Percentiles rank a stretch among this genome's conserved stretches.
Conservation (phyloP, 2,888 invertebrate species). For the Lasius platythorax region DNA sequence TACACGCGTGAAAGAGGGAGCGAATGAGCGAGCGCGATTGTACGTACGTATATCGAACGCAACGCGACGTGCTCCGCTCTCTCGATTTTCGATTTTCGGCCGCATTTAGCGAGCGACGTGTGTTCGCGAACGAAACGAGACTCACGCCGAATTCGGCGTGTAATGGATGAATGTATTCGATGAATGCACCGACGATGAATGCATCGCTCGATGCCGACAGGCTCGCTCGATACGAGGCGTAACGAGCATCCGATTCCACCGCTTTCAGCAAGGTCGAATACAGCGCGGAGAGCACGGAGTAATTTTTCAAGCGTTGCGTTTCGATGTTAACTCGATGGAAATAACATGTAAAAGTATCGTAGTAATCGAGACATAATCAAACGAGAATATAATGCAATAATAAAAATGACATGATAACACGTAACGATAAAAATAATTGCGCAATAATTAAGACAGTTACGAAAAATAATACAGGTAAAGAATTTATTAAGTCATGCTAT, state of each 20-base stretch:
- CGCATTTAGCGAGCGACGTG: slow-evolving; percentile 18
- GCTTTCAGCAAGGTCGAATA: slow-evolving; percentile 15
- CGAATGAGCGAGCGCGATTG: neutral
- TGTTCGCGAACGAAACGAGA: slow-evolving; percentile 11
- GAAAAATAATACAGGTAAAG: neutral
- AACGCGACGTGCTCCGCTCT: neutral
- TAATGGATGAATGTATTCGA: slow-evolving; percentile 29
- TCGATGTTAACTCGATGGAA: slow-evolving; percentile 11
- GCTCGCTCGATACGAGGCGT: slow-evolving; percentile 15
- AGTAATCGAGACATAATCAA: neutral
- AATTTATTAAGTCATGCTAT: neutral
- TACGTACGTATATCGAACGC: neutral
- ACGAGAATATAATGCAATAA: neutral
- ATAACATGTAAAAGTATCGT: slow-evolving; percentile 49
- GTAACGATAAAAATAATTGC: neutral
- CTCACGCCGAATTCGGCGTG: slow-evolving; percentile 1
- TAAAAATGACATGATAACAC: slow-evolving; percentile 25
- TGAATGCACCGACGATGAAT: slow-evolving; percentile 43
- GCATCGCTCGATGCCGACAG: slow-evolving; percentile 17
- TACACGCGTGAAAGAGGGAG: slow-evolving; percentile 16
- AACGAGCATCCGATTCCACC: slow-evolving; percentile 36
- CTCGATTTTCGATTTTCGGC: slow-evolving; percentile 34
- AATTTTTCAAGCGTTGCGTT: neutral
- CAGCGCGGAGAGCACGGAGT: neutral
- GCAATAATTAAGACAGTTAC: neutral